phyloP scores from a whole-genome alignment of 2,888 invertebrate species.

The Deroplatys truncata region DNA sequence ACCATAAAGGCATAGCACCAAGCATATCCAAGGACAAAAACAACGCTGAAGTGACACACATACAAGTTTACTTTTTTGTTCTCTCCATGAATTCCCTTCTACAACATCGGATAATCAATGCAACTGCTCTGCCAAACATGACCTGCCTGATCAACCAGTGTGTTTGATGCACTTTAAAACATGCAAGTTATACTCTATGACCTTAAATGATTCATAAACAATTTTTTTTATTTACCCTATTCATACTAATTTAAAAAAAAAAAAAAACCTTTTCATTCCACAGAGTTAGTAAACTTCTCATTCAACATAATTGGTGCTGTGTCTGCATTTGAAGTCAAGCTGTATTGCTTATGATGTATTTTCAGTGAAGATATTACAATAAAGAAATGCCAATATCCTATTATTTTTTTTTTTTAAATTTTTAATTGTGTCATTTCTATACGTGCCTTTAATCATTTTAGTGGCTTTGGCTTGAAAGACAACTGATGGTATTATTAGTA shows the following conservation, averaged over 20 bases:
- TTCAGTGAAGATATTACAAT: no score
- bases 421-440: no score
- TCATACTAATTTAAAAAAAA: background rate
- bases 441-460: no score
- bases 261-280: no score
- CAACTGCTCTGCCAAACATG: background rate
- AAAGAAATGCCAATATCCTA: background rate
- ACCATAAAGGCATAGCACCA: background rate
- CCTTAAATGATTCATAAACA: background rate
- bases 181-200: background rate
- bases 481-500: no score
- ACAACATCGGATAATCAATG: background rate
- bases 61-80: background rate
- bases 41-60: background rate
- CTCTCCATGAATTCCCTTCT: background rate
- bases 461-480: no score
- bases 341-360: no score
- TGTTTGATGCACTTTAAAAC: background rate
- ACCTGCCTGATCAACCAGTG: background rate
- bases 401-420: background rate
- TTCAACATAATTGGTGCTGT: no score
- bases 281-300: no score
- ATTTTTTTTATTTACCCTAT: background rate
- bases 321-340: no score
- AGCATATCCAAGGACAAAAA: background rate